Evolutionary conservation across 2,113 vertebrate genomes (phyloP).

Genomic region (Pyxicephalus adspersus): DNA sequence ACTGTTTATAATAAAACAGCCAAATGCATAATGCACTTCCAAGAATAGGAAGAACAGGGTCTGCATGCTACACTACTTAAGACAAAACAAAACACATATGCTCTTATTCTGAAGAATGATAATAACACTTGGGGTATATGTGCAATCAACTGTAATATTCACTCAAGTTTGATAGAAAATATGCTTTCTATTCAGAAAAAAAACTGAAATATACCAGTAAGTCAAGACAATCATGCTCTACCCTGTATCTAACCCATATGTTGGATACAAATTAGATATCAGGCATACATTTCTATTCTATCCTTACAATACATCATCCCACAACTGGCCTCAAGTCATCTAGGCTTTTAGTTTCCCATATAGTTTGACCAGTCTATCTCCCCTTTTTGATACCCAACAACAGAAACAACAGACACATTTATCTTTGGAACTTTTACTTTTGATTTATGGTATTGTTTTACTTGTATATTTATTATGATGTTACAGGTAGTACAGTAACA

Average conservation of each 20-base stretch:
- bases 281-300: constrained; percentile 19
- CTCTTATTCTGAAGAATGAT: background rate
- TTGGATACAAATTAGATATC: constrained; percentile 8
- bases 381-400: background rate
- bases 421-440: background rate
- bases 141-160: constrained; percentile 9
- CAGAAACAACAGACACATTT: background rate
- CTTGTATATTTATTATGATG: background rate
- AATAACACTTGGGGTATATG: background rate
- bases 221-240: background rate
- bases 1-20: constrained; percentile 7
- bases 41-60: background rate
- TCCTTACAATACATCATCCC: background rate
- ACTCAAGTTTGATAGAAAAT: constrained; percentile 1
- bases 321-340: background rate
- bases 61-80: background rate
- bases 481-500: background rate
- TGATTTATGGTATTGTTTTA: background rate
- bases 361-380: background rate
- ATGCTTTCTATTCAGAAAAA: background rate
- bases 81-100: background rate
- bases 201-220: background rate
- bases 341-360: background rate
- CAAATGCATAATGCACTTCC: constrained; percentile 11
- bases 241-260: constrained; percentile 30